A percentile compares a stretch with the other conserved stretches of the same genome.
Evolutionary conservation across 1,140 invertebrate genomes (phyloP).

Genomic region (Branchinecta lynchi): DNA sequence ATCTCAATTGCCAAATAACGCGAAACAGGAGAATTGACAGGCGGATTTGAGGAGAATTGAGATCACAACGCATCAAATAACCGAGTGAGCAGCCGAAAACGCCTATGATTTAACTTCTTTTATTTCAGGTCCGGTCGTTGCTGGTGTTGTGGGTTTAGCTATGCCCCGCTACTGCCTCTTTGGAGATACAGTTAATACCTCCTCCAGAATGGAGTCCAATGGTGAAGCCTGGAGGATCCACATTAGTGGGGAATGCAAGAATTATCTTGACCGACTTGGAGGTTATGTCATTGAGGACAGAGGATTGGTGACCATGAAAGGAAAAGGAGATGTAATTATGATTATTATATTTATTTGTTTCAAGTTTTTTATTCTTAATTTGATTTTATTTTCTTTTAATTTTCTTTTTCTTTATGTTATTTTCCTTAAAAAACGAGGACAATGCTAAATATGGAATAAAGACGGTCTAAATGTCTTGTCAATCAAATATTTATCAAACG

Average conservation of each 20-base stretch:
- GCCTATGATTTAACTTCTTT: no score
- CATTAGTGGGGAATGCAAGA: slow-evolving; percentile 56
- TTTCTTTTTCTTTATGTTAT: no score
- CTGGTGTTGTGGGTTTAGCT: slow-evolving; percentile 72
- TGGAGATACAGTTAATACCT: slow-evolving; percentile 82
- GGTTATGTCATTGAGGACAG: slow-evolving; percentile 68
- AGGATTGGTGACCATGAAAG: slow-evolving; percentile 67
- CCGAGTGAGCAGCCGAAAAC: no score
- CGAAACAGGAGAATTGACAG: no score
- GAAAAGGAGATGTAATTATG: slow-evolving; percentile 41
- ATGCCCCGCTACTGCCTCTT: slow-evolving; percentile 83
- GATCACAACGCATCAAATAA: no score
- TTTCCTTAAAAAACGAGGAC: no score
- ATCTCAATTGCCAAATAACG: no score
- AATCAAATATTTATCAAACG: no score
- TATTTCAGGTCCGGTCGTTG: slow-evolving; percentile 59
- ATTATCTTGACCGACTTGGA: slow-evolving; percentile 53
- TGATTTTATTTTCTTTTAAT: neutral
- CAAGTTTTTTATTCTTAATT: slow-evolving; percentile 11
- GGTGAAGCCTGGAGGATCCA: slow-evolving; percentile 70
- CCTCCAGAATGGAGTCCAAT: slow-evolving; percentile 83
- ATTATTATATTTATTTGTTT: slow-evolving; percentile 23
- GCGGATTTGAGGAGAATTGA: no score
- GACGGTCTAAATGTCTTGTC: no score
- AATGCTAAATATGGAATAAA: no score